Evolutionary conservation across 1,140 invertebrate species (phyloP), one percentile per base, ranked within the genome.

Genomic region (Papilio aristodemus): DNA sequence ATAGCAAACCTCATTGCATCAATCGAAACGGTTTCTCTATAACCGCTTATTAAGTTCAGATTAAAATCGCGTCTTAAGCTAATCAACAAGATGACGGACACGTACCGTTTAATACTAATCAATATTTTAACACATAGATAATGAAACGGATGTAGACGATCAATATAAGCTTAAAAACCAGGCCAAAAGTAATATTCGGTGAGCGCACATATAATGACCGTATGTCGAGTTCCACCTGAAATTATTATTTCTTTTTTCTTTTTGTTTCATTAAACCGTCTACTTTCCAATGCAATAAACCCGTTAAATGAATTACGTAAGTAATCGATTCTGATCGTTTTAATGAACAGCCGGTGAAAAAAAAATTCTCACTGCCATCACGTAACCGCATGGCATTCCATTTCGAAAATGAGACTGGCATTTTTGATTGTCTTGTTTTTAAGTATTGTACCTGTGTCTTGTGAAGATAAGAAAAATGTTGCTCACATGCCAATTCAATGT

Each of bases 321-420:
- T 62, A 19, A 62, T 37, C 59, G 32, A 62, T 62, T 62, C 14
- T n/a, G 14, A 62, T 62, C 54, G 13, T 27, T 11, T 62, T 62
- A 62, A 62, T 37, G 59, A 32, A 62, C 11, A 36, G 32, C 17
- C 17, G n/a, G 32, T 25, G 2, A 62, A 62, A 6, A 6, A 3
- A 62, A 37, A 62, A 17, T 60, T 37, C 14, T 60, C 43, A 54
- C 46, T 11, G 19, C 4, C 19, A 22, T n/a, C 17, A 2, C 19
- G 10, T 32, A 6, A 2, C 3, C 22, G 11, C 19, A 54, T 54
- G 46, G 36, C 17, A 62, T 62, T 36, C n/a, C 32, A 62, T 38
- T 37, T 62, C 32, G 9, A 39, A 62, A 62, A 54, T 54, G 46
- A 54, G 9, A 54, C 19, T 4, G 3, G 19, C 14, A 60, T 36